phyloP scores from a whole-genome alignment of 2,888 invertebrate species.

The Lepidocyrtinus sp. region DNA sequence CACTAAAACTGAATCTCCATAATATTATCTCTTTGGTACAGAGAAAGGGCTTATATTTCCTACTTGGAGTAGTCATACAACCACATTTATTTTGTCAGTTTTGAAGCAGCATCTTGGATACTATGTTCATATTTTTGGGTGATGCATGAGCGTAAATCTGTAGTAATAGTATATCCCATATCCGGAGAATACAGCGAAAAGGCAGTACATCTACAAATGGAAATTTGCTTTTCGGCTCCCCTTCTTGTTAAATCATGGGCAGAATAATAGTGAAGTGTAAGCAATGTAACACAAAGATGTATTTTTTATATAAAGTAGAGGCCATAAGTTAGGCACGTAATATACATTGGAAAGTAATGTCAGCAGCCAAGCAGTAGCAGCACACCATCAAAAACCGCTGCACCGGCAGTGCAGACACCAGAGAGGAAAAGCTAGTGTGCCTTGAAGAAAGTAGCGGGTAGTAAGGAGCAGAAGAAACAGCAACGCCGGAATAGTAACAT shows the following conservation, averaged over 20 bases:
- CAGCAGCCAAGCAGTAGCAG: conserved; percentile 27
- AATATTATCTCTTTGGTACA: conserved; percentile 2
- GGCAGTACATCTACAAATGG: no score
- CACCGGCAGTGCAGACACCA: conserved; percentile 59
- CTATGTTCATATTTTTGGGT: neutral
- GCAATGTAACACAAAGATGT: neutral
- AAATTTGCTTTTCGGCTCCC: neutral
- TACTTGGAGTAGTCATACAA: neutral
- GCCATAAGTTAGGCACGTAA: conserved; percentile 11
- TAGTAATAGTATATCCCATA: neutral
- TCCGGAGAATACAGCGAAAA: neutral
- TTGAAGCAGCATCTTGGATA: conserved; percentile 4
- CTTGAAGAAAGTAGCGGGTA: conserved; percentile 10
- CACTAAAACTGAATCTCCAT: neutral
- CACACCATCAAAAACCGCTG: conserved; percentile 41
- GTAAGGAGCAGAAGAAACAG: neutral
- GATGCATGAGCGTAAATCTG: neutral
- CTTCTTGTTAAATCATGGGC: no score
- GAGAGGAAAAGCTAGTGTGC: conserved; percentile 1
- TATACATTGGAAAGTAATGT: conserved; percentile 22
- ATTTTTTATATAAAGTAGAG: conserved; percentile 1
- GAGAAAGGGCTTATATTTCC: neutral
- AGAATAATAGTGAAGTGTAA: conserved; percentile 8
- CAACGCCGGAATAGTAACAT: no score
- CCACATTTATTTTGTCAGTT: conserved; percentile 13